Percentiles rank a stretch among this genome's conserved stretches.
phyloP scores from a whole-genome alignment of 2,113 vertebrate species.

The Litocranius walleri region DNA sequence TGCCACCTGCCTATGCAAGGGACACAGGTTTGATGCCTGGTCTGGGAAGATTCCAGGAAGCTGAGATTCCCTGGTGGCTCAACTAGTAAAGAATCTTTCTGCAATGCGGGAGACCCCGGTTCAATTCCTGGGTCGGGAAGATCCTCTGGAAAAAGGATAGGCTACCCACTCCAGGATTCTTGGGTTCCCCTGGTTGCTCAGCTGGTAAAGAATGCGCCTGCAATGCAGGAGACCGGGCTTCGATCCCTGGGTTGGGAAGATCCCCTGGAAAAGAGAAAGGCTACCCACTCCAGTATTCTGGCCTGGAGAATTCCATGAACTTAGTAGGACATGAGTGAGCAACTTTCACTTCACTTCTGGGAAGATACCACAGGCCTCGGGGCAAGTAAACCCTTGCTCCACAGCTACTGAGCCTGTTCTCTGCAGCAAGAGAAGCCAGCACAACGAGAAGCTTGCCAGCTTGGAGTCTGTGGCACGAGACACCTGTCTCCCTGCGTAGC shows the following conservation, averaged over 20 bases:
- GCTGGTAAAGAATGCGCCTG: background rate
- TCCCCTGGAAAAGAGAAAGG: background rate
- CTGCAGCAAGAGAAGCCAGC: background rate
- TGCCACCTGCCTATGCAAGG: background rate
- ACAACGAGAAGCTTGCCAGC: background rate
- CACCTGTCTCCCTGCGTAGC: accelerated
- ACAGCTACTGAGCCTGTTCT: background rate
- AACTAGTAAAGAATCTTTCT: background rate
- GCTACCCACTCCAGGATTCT: background rate
- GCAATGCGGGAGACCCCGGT: accelerated
- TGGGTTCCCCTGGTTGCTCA: background rate
- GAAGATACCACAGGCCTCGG: background rate
- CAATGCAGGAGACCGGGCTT: background rate
- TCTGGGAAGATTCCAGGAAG: background rate
- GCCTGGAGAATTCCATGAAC: background rate
- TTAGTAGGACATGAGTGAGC: background rate
- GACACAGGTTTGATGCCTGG: background rate
- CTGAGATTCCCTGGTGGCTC: background rate
- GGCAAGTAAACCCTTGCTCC: background rate
- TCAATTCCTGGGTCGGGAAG: background rate
- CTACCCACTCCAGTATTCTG: background rate
- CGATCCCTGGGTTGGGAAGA: background rate
- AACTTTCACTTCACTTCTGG: background rate
- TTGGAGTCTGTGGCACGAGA: background rate
- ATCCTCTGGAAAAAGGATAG: background rate